Evolutionary conservation across 37 sponge, comb jelly and placozoan species (phyloP).

Genomic region (Bolinopsis microptera): DNA sequence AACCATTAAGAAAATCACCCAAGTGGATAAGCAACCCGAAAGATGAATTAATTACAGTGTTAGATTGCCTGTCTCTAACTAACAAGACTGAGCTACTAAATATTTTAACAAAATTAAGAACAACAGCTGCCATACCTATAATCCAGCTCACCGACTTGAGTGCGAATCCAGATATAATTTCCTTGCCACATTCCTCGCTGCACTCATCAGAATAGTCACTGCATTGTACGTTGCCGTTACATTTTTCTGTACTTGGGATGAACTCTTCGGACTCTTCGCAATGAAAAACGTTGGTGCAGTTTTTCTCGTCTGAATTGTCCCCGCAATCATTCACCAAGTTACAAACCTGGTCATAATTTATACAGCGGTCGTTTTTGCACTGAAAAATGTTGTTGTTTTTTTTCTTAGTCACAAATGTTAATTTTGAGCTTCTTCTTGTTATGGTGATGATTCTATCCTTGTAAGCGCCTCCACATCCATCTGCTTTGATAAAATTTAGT

Average conservation of each 20-base stretch:
- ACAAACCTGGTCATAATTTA: not conserved
- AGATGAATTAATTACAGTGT: not conserved
- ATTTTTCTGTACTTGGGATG: not conserved
- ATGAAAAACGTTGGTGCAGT: not conserved
- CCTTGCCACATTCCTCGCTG: constrained; percentile 2
- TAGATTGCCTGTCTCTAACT: not conserved
- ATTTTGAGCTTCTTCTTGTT: not conserved
- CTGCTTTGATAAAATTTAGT: not conserved
- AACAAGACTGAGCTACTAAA: not conserved
- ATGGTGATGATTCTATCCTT: not conserved
- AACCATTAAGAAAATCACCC: not conserved
- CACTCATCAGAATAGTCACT: constrained; percentile 20
- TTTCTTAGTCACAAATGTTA: not conserved
- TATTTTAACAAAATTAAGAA: not conserved
- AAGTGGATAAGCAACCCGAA: not conserved
- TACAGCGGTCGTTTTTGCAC: not conserved
- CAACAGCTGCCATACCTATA: not conserved
- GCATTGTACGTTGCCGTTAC: not conserved
- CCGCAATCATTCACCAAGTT: constrained; percentile 39
- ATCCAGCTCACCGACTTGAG: not conserved
- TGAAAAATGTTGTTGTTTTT: not conserved
- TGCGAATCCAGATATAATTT: not conserved
- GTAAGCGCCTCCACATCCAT: not conserved
- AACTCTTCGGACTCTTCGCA: not conserved
- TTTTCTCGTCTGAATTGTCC: not conserved